Evolutionary conservation across 1,140 invertebrate species (phyloP).

Genomic region (Hormaphis cornu): DNA sequence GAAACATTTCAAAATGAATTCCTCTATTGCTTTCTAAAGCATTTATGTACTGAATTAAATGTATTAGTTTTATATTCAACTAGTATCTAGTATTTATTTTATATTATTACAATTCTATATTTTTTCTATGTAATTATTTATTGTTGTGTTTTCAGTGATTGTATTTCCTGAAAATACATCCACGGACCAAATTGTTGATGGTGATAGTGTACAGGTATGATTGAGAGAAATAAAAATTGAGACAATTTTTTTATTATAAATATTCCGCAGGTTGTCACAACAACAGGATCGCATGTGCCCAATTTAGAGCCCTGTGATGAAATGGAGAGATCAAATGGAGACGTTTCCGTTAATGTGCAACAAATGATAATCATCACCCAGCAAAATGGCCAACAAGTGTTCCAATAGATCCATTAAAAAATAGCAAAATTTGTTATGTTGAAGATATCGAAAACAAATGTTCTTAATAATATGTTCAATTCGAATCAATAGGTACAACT

Average conservation of each 20-base stretch:
- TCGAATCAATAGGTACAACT: slow-evolving; percentile 28
- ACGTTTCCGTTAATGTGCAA: slow-evolving; percentile 55
- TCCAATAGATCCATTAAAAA: slow-evolving; percentile 68
- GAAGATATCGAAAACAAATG: slow-evolving; percentile 19
- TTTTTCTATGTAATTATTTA: slow-evolving; percentile 65
- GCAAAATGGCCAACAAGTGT: slow-evolving; percentile 59
- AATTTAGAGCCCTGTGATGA: slow-evolving; percentile 53
- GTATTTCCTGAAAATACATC: slow-evolving; percentile 87
- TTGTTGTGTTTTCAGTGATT: slow-evolving; percentile 62
- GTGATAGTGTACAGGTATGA: slow-evolving; percentile 62
- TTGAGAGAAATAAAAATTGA: neutral
- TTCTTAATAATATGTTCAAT: neutral
- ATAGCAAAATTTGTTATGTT: slow-evolving; percentile 51
- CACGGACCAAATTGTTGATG: slow-evolving; percentile 91
- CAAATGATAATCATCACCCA: slow-evolving; percentile 64
- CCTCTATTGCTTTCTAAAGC: too few species aligned
- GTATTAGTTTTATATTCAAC: too few species aligned
- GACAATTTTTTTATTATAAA: neutral
- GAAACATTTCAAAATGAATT: too few species aligned
- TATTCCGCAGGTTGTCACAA: slow-evolving; percentile 47
- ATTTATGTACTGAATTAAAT: too few species aligned
- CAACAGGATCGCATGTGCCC: slow-evolving; percentile 70
- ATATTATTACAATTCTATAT: too few species aligned
- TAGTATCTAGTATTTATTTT: too few species aligned
- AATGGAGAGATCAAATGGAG: slow-evolving; percentile 43